phyloP scores from a whole-genome alignment of 2,888 invertebrate genomes.

The Sceliomorpha sp. region DNA sequence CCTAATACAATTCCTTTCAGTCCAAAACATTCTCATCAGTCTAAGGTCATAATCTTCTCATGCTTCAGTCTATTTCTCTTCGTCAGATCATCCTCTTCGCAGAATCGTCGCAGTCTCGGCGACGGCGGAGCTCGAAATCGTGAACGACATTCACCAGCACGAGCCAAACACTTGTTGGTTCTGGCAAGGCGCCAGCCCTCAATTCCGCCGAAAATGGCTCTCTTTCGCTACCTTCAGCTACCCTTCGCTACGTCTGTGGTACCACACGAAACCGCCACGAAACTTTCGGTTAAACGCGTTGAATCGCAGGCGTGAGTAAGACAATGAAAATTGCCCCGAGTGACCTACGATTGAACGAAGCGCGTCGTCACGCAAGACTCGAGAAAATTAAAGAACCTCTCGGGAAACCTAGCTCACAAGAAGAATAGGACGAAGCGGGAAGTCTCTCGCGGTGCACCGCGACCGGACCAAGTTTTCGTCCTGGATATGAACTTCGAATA shows the following conservation, averaged over 20 bases:
- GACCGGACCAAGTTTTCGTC: slow-evolving; percentile 9
- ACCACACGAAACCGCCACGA: too few species aligned
- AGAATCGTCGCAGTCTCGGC: slow-evolving; percentile 42
- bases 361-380: slow-evolving; percentile 3
- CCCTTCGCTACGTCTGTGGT: too few species aligned
- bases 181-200: slow-evolving; percentile 63
- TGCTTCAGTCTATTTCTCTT: too few species aligned
- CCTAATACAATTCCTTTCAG: too few species aligned
- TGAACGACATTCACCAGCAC: slow-evolving; percentile 55
- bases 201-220: slow-evolving; percentile 35
- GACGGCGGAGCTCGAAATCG: slow-evolving; percentile 36
- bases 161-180: slow-evolving; percentile 76
- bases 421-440: background rate
- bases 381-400: slow-evolving; percentile 15
- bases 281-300: slow-evolving; percentile 29
- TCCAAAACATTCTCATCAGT: too few species aligned
- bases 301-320: slow-evolving; percentile 31
- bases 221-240: slow-evolving; percentile 18
- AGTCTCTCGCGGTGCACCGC: background rate
- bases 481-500: slow-evolving; percentile 1
- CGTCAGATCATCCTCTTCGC: too few species aligned
- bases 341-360: background rate
- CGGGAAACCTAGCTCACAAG: too few species aligned
- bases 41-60: too few species aligned
- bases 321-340: slow-evolving; percentile 27